A percentile compares a stretch with the other conserved stretches of the same genome.
phyloP scores from a whole-genome alignment of 2,888 invertebrate species.

The Oscheius sp. region DNA sequence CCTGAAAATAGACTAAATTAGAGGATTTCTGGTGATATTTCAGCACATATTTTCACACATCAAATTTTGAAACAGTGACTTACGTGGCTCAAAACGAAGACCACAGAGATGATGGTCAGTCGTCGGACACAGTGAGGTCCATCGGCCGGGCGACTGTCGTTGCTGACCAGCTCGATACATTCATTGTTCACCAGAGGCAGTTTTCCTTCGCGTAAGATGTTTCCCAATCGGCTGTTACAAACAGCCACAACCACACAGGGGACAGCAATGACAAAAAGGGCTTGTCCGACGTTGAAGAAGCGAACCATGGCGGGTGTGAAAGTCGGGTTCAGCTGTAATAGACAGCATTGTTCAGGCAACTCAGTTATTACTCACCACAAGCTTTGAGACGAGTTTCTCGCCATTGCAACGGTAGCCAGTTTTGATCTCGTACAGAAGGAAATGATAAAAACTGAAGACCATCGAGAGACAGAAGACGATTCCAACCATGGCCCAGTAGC shows the following conservation, averaged over 20 bases:
- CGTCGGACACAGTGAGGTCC: constrained; percentile 14
- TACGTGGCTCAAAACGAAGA: constrained; percentile 30
- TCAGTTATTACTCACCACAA: constrained; percentile 18
- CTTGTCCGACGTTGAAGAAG: constrained; percentile 35
- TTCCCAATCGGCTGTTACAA: constrained; percentile 17
- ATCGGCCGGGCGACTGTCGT: not conserved
- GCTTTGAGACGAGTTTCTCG: constrained; percentile 35
- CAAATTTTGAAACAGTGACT: not conserved
- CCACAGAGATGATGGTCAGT: constrained; percentile 3
- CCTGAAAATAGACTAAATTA: constrained; percentile 14
- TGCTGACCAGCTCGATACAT: constrained; percentile 28
- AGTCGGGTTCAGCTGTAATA: constrained; percentile 21
- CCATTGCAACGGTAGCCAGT: constrained; percentile 36
- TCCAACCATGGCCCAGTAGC: constrained; percentile 5
- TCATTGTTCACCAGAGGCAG: constrained; percentile 35
- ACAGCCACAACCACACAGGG: constrained; percentile 29
- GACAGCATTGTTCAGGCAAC: not conserved
- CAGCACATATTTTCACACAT: not conserved
- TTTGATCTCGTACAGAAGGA: constrained; percentile 32
- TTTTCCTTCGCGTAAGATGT: constrained; percentile 24
- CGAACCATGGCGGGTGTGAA: constrained; percentile 27
- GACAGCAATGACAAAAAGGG: constrained; percentile 31
- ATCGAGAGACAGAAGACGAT: constrained; percentile 13
- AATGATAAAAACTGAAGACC: constrained; percentile 34
- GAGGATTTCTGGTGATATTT: not conserved